Evolutionary conservation across 1,140 invertebrate species (phyloP), one percentile per base, ranked within the genome.

Genomic region (Drosophila auraria): DNA sequence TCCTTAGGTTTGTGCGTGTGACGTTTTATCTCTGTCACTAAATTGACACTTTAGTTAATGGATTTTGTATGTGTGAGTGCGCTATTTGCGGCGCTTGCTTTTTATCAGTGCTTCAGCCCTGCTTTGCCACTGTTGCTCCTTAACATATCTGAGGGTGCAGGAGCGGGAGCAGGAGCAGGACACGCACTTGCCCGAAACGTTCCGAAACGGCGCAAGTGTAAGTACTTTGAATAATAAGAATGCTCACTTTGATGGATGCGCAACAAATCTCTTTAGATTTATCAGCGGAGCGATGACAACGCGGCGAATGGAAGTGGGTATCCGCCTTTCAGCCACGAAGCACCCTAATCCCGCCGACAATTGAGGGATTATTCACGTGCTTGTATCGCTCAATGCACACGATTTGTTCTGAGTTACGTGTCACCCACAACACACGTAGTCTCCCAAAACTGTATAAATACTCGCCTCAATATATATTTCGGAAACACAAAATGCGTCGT

Each of bases 41-140:
- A 91, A 91, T 91, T 91, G 87, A 91, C 87, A 91, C 87, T 91
- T 91, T 91, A 91, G 83, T 91, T 91, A 91, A 91, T 91, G 89
- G 87, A 84, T 91, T 91, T 91, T 80, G 81, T 84, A 80, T 90
- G 86, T 86, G 86, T 90, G 86, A 78, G 81, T 81, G 81, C 73
- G 66, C 65, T 69, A 78, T 78, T 75, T 87, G 79, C 73, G 83
- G 66, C 65, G 72, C 68, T 87, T 81, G 65, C 78, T 74, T 61
- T 78, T 83, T 83, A 83, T 83, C 84, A 73, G 63, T 44, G 58
- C 38, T 51, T 30, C 59, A 44, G 59, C 40, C 58, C 49, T 58
- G 60, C 56, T 74, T 53, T 73, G 73, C 68, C 66, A 72, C 83
- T 87, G 75, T 83, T 83, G 80, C 84, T 83, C 73, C 64, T 72